A percentile compares a stretch with the other conserved stretches of the same genome.
These are phyloP conservation scores for Polydrusus cervinus DNA, from an alignment of 2,888 invertebrate genomes.

Conservation along the genomic window DNA sequence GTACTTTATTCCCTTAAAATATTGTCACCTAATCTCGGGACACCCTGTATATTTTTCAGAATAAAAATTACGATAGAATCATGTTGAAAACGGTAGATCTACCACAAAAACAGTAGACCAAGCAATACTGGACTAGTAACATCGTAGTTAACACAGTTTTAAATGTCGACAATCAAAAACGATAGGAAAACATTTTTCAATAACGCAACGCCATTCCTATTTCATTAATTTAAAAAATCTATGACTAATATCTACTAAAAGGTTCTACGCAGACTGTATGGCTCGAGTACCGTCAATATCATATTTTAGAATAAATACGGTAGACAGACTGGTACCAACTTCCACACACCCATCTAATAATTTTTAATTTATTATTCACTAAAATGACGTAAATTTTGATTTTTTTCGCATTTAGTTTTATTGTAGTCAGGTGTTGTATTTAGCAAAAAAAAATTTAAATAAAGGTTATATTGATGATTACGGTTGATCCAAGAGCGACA, in stretches of 20 bases:
- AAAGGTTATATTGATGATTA: background rate
- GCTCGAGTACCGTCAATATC: constrained; percentile 21
- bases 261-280: constrained; percentile 42
- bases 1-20: too few relatives aligned
- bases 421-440: constrained; percentile 13
- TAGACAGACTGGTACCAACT: constrained; percentile 30
- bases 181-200: constrained; percentile 5
- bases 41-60: too few relatives aligned
- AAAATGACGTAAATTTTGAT: constrained; percentile 25
- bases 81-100: too few relatives aligned
- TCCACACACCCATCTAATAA: constrained; percentile 29
- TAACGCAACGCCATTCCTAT: background rate
- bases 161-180: too few relatives aligned
- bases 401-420: constrained; percentile 18
- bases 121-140: too few relatives aligned
- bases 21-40: too few relatives aligned
- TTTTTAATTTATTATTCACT: constrained; percentile 19
- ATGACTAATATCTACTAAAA: constrained; percentile 41
- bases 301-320: constrained; percentile 30
- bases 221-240: constrained; percentile 16
- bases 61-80: too few relatives aligned
- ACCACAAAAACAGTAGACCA: too few relatives aligned
- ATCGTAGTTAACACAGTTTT: too few relatives aligned
- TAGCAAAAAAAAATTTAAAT: background rate
- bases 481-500: background rate